Conservation (phyloP, 2,797 vertebrate genomes). For the Poeciliopsis turneri region DNA sequence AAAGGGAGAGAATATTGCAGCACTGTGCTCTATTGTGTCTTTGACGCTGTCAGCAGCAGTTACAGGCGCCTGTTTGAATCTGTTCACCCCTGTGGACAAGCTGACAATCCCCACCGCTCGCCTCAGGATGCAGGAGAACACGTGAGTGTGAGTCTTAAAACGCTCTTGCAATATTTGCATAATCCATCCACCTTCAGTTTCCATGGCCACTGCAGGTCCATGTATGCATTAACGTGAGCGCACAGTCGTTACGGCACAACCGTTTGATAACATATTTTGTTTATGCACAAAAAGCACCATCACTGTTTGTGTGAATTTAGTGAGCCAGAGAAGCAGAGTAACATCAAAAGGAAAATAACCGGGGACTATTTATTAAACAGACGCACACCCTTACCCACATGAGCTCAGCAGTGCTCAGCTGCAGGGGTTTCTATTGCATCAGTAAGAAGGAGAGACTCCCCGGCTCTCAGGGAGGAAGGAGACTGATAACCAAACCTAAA, state of each 20-base stretch:
- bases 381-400: constrained; percentile 33
- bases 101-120: constrained; percentile 25
- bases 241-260: constrained; percentile 1
- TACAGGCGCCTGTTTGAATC: constrained; percentile 39
- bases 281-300: constrained; percentile 31
- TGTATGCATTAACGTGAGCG: constrained; percentile 4
- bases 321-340: constrained; percentile 45
- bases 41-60: constrained; percentile 36
- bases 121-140: constrained; percentile 27
- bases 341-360: constrained; percentile 58
- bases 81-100: constrained; percentile 31
- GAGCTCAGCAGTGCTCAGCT: constrained; percentile 50
- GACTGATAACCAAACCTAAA: constrained; percentile 58
- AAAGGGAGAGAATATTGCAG: constrained; percentile 50
- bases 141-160: constrained; percentile 21
- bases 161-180: constrained; percentile 10
- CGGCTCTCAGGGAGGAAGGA: constrained; percentile 49
- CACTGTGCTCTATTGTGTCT: constrained; percentile 45
- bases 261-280: constrained; percentile 36
- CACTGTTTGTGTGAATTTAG: constrained; percentile 41
- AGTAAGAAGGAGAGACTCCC: constrained; percentile 57
- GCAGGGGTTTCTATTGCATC: constrained; percentile 71
- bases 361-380: constrained; percentile 57
- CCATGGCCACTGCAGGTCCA: constrained; percentile 30
- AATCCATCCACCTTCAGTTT: constrained; percentile 26